Base-by-base conservation (phyloP, 2,888 invertebrate species). In the Sphaerophoria taeniata region DNA sequence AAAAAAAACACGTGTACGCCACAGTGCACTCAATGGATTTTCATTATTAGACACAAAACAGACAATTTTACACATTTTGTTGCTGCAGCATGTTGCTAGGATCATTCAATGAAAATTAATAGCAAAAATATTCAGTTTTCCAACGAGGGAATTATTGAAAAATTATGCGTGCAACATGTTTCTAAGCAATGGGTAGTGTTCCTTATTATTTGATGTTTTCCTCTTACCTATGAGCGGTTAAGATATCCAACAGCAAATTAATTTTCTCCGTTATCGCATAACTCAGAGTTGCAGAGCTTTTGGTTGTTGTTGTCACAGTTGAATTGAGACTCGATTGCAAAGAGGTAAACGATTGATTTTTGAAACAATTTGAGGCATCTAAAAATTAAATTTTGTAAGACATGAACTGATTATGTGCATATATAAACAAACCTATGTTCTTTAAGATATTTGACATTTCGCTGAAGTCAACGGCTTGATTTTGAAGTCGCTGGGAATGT, bases 381-480 rank as follows among this genome's bases (percentile, higher is more conserved):
- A 47, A 4, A 79, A 74, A 12, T 69, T 45, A 60, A 39, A 36
- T 11, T 53, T 0, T 24, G 31, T 14, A 43, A 43, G n/a, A n/a
- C n/a, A n/a, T n/a, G n/a, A n/a, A n/a, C n/a, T n/a, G n/a, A n/a
- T n/a, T n/a, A n/a, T n/a, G n/a, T n/a, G n/a, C 0, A 9, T n/a
- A 4, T 24, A 0, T 16, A 6, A 16, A n/a, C 43, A 56, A 45
- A 88, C 87, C 87, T 24, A 88, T 85, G 14, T 75, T 78, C 74
- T 83, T 87, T n/a, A 89, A 61, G 39, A 88, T 87, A 33, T 78
- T 78, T 12, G 86, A 87, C 87, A 89, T 87, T 63, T 89, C 88
- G 12, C 75, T 87, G 75, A 88, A 87, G 49, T 88, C 88, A 33
- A 79, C 63, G 6, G 87, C 83, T 77, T 88, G 88, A 70, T 75